Evolutionary conservation across 2,888 invertebrate genomes (phyloP), one percentile per base, ranked within the genome.

Genomic region (Agrenia bidenticulata): DNA sequence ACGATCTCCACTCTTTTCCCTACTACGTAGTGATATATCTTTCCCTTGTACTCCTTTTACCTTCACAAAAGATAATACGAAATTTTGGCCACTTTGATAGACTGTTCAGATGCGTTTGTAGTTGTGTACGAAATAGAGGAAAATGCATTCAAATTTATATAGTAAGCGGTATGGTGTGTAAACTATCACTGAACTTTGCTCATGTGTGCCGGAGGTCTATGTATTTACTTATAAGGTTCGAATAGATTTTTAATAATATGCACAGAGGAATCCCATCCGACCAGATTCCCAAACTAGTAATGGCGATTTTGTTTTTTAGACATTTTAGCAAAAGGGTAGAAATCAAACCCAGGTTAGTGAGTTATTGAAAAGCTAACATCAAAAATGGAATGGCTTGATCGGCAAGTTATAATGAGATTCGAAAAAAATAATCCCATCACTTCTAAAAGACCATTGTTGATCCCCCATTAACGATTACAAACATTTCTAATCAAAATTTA

Each of bases 321-420:
- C 39, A 11, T 39, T 39, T 7, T 11, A 15, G 39, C 7, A 15
- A 39, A 15, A 39, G 39, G 39, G 15, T 15, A 39, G 39, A 7
- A 39, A 39, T 11, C 39, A 39, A 39, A 39, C 39, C 15, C 45
- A 17, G 45, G 19, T 45, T 19, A 45, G 15, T 15, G 45, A 9
- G 45, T 15, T 45, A 45, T 45, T 45, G 9, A 45, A 15, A 45
- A 45, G 45, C 45, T 45, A 45, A 45, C 32, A 45, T n/a, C 45
- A 19, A 45, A n/a, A n/a, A 45, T 45, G 45, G 45, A 45, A 45
- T 17, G 45, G n/a, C 19, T 19, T 17, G 45, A 45, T 45, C 15
- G 45, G 45, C 45, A 45, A 45, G 15, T 45, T 45, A 45, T 17
- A 19, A 9, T 45, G 45, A 45, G 45, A 45, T 45, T 45, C 45